These are phyloP conservation scores for Agrotis puta DNA, from an alignment of 2,888 invertebrate genomes.

Conservation along the genomic window DNA sequence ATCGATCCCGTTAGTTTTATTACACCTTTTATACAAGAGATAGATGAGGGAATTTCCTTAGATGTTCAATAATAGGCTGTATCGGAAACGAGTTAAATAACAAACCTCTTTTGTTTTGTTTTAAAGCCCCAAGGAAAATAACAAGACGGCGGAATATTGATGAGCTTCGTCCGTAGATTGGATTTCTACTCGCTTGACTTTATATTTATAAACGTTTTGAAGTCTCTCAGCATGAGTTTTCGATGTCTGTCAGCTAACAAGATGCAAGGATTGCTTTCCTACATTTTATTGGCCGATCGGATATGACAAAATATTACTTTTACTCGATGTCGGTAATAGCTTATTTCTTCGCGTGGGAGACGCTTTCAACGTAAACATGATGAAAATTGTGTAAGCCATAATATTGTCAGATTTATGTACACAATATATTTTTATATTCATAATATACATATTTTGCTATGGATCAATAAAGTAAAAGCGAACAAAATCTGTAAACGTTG, in stretches of 20 bases:
- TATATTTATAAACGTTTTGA: conserved; percentile 75
- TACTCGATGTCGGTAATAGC: conserved; percentile 62
- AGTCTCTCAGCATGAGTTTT: conserved; percentile 67
- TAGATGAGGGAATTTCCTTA: conserved; percentile 86
- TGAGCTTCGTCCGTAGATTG: conserved; percentile 77
- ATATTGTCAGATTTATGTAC: conserved; percentile 62
- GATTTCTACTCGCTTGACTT: conserved; percentile 74
- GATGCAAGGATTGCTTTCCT: conserved; percentile 55
- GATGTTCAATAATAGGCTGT: conserved; percentile 86
- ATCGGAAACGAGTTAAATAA: conserved; percentile 91
- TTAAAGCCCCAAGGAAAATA: conserved; percentile 84
- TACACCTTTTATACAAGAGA: conserved; percentile 64
- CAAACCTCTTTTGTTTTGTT: conserved; percentile 86
- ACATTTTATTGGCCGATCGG: conserved; percentile 65
- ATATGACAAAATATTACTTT: conserved; percentile 67
- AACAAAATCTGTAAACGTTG: conserved; percentile 65
- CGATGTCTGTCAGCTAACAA: conserved; percentile 65
- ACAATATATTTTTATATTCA: conserved; percentile 64
- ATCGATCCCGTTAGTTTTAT: conserved; percentile 66
- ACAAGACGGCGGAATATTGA: conserved; percentile 86
- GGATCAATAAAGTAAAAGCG: conserved; percentile 64
- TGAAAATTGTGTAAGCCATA: conserved; percentile 63
- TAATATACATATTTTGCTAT: conserved; percentile 64
- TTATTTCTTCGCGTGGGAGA: conserved; percentile 63
- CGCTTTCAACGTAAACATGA: conserved; percentile 60